These are phyloP conservation scores for Caenorhabditis imperialis DNA, from an alignment of 2,888 invertebrate species.

Conservation along the genomic window DNA sequence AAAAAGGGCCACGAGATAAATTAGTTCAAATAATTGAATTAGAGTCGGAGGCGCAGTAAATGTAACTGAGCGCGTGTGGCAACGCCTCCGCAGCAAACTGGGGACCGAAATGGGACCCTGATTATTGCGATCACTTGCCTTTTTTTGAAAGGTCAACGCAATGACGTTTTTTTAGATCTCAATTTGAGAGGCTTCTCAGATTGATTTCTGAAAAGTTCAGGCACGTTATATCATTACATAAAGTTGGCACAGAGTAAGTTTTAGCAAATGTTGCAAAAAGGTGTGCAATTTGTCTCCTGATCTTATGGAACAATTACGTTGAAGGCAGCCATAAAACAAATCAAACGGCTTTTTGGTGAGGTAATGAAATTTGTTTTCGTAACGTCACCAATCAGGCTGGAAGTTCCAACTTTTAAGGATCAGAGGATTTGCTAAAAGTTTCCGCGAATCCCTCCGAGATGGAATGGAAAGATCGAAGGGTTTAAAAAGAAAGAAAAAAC, in stretches of 20 bases:
- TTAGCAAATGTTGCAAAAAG: too few relatives aligned
- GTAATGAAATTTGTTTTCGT: conserved; percentile 51
- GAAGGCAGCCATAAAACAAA: conserved; percentile 42
- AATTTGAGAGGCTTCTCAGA: too few relatives aligned
- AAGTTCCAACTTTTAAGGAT: conserved; percentile 33
- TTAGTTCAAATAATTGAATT: conserved; percentile 47
- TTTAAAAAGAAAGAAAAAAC: background rate
- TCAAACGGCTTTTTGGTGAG: conserved; percentile 32
- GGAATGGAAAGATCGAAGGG: background rate
- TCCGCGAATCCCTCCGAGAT: too few relatives aligned
- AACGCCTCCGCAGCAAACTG: conserved; percentile 11
- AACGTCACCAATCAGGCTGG: too few relatives aligned
- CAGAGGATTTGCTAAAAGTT: too few relatives aligned
- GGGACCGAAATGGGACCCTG: conserved; percentile 18
- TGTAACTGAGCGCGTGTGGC: conserved; percentile 26
- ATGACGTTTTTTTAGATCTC: background rate
- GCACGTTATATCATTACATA: too few relatives aligned
- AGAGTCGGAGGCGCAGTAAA: conserved; percentile 24
- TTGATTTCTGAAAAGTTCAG: too few relatives aligned
- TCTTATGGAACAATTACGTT: conserved; percentile 27
- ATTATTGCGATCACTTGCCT: conserved; percentile 9
- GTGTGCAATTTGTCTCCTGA: too few relatives aligned
- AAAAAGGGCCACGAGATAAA: conserved; percentile 37
- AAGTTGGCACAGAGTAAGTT: too few relatives aligned
- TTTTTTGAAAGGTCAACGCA: background rate